These are phyloP conservation scores for Bombus picipes DNA, from an alignment of 1,140 invertebrate species.

Conservation along the genomic window DNA sequence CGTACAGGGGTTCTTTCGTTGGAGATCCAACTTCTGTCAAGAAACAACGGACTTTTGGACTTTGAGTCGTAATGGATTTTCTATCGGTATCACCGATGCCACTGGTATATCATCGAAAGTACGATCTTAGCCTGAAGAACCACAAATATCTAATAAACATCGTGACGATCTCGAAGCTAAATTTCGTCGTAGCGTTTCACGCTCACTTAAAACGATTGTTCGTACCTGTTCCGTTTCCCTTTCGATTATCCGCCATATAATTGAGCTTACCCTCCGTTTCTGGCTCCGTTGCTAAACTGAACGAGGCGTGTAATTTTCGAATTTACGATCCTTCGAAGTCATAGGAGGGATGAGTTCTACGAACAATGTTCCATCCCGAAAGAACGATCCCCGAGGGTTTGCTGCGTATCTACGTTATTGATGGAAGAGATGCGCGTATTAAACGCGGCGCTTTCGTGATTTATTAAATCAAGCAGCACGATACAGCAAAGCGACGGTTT, in stretches of 20 bases:
- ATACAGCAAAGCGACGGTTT: neutral
- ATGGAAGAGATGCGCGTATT: slow-evolving; percentile 17
- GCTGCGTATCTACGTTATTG: neutral
- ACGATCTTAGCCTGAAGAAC: no score
- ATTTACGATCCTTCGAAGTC: neutral
- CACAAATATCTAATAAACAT: no score
- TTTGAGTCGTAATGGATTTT: no score
- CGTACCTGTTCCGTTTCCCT: neutral
- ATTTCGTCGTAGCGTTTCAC: neutral
- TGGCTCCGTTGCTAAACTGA: neutral
- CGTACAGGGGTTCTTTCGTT: no score
- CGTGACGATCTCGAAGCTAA: no score
- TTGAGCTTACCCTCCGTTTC: neutral
- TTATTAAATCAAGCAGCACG: slow-evolving; percentile 30
- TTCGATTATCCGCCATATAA: neutral
- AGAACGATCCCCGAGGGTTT: neutral
- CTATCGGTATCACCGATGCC: no score
- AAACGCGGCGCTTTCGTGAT: slow-evolving; percentile 30
- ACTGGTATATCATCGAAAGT: no score
- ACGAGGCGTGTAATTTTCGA: neutral
- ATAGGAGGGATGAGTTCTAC: no score
- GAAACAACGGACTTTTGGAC: no score
- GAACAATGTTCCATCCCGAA: neutral
- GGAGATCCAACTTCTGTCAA: no score
- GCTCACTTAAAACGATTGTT: neutral